Percentiles rank a stretch among this genome's conserved stretches.
These are phyloP conservation scores for Sympetrum striolatum DNA, from an alignment of 2,888 invertebrate species.

Conservation along the genomic window DNA sequence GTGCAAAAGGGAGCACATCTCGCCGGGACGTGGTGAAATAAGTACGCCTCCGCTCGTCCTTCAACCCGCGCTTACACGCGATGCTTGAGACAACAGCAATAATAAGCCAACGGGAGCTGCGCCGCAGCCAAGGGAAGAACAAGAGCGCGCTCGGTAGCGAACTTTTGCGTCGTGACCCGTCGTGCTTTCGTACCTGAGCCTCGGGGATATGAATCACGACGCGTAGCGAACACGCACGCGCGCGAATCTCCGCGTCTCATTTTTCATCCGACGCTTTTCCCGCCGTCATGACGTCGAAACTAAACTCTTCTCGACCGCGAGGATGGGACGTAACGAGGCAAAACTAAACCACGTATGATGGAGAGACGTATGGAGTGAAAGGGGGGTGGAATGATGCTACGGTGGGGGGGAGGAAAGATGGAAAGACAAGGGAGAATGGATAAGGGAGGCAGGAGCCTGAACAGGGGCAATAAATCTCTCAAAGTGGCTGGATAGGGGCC, in stretches of 20 bases:
- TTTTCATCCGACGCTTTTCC: constrained; percentile 16
- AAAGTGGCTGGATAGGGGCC: constrained; percentile 32
- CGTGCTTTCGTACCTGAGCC: background rate
- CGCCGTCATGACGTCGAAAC: constrained; percentile 14
- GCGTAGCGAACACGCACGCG: background rate
- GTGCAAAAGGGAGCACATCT: background rate
- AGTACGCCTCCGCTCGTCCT: background rate
- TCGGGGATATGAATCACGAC: background rate
- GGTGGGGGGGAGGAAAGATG: background rate
- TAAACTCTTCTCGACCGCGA: background rate
- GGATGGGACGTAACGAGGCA: constrained; percentile 19
- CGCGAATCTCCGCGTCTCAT: background rate
- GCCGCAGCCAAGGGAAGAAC: too few species aligned
- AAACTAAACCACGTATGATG: constrained; percentile 23
- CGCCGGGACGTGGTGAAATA: background rate
- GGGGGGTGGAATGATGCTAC: background rate
- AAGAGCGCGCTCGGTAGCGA: background rate
- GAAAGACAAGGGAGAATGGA: background rate
- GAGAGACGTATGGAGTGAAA: background rate
- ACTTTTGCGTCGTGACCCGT: background rate
- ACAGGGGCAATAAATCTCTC: constrained; percentile 25
- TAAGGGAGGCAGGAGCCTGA: background rate
- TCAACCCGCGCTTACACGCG: background rate
- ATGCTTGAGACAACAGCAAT: background rate
- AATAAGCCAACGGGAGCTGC: background rate